A percentile compares a stretch with the other conserved stretches of the same genome.
These are phyloP conservation scores for Piaya cayana DNA, from an alignment of 2,113 vertebrate species.

Conservation along the genomic window DNA sequence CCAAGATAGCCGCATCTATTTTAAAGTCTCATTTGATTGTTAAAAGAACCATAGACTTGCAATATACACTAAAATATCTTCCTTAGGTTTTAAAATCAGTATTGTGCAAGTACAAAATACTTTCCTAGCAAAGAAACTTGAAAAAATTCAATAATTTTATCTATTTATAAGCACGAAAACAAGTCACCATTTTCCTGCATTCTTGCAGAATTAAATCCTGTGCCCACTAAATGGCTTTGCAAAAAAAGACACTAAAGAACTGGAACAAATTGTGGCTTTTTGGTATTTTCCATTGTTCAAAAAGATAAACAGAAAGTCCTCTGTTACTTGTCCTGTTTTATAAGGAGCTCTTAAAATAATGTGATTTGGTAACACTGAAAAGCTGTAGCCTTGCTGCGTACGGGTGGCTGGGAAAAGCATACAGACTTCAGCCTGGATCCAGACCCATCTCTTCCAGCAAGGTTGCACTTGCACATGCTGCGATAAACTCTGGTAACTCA, in stretches of 20 bases:
- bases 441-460: rapidly evolving
- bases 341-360: constrained; percentile 21
- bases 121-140: background rate
- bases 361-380: background rate
- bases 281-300: constrained; percentile 34
- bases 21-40: background rate
- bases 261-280: constrained; percentile 16
- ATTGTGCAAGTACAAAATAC: background rate
- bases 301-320: constrained; percentile 44
- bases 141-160: background rate
- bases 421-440: background rate
- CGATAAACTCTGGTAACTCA: background rate
- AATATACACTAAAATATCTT: background rate
- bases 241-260: constrained; percentile 43
- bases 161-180: background rate
- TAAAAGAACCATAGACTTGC: background rate
- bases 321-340: constrained; percentile 17
- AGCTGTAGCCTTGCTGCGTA: rapidly evolving
- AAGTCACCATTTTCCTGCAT: background rate
- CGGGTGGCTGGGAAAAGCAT: background rate
- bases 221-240: background rate
- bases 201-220: background rate
- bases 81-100: background rate
- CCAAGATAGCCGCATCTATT: background rate
- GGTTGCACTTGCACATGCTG: background rate